Base-by-base conservation (phyloP, 2,113 vertebrate genomes). In the Uropsilus gracilis region DNA sequence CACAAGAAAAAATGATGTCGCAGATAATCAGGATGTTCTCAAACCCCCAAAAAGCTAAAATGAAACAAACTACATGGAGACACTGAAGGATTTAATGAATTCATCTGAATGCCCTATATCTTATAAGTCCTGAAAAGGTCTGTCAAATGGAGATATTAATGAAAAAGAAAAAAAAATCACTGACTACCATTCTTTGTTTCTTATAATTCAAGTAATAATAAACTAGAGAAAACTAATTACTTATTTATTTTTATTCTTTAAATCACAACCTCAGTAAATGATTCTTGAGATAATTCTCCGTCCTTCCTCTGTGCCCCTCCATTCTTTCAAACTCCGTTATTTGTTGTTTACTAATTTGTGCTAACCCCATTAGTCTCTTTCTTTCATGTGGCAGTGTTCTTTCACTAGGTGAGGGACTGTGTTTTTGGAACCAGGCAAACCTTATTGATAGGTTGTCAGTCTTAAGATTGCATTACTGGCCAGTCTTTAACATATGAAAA, bases 401-500 rank as follows among this genome's bases (percentile, higher is more conserved):
- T n/a, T n/a, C n/a, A n/a, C n/a, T n/a, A n/a, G n/a, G n/a, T n/a
- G n/a, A n/a, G n/a, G n/a, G n/a, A n/a, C n/a, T n/a, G n/a, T n/a
- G n/a, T n/a, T n/a, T n/a, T n/a, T n/a, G n/a, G n/a, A n/a, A n/a
- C n/a, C n/a, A n/a, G n/a, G n/a, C n/a, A n/a, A n/a, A n/a, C n/a
- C n/a, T n/a, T n/a, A n/a, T n/a, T n/a, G n/a, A n/a, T n/a, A n/a
- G n/a, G 50, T 87, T 86, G 66, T 84, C 90, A 95, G 73, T 94
- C 86, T 48, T 95, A 95, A 88, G 37, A 34, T 96, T 97, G 95
- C 44, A 92, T 97, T 97, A n/a, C n/a, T 96, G 91, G 44, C 85
- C 97, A 98, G 98, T 97, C 96, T 55, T n/a, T 98, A 93, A 98
- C 96, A 32, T 95, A 87, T 91, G 98, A 98, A 98, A 61, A 98